Conservation (phyloP, 2,113 vertebrate species). For the Tamias sibiricus region DNA sequence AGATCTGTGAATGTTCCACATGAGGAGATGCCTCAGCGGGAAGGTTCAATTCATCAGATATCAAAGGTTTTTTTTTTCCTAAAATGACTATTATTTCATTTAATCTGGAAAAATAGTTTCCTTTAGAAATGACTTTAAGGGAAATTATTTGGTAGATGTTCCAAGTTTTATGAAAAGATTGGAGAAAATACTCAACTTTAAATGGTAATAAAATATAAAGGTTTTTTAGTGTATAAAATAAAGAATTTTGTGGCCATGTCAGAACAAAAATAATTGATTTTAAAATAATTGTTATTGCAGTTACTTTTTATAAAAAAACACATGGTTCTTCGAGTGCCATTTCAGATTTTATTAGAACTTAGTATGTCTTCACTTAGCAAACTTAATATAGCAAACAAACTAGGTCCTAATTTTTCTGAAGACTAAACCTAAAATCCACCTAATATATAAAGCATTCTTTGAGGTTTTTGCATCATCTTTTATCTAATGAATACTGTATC, state of each 20-base stretch:
- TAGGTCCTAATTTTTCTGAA: constrained; percentile 34
- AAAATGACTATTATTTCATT: background rate
- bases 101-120: background rate
- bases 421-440: constrained; percentile 29
- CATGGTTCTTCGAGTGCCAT: background rate
- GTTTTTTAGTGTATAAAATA: background rate
- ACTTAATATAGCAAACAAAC: constrained; percentile 7
- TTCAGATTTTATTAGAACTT: constrained; percentile 49
- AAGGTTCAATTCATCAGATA: background rate
- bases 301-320: constrained; percentile 3
- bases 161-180: background rate
- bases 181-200: background rate
- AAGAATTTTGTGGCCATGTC: background rate
- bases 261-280: background rate
- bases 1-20: background rate
- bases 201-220: background rate
- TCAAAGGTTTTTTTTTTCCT: too few relatives aligned
- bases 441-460: constrained; percentile 15
- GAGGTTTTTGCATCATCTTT: background rate
- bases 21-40: background rate
- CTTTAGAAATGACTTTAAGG: background rate
- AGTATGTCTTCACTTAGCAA: constrained; percentile 34
- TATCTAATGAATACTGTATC: constrained; percentile 63
- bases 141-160: background rate
- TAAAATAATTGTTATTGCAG: background rate